Evolutionary conservation across 2,113 vertebrate species (phyloP), one percentile per base, ranked within the genome.

Genomic region (Nibea coibor): DNA sequence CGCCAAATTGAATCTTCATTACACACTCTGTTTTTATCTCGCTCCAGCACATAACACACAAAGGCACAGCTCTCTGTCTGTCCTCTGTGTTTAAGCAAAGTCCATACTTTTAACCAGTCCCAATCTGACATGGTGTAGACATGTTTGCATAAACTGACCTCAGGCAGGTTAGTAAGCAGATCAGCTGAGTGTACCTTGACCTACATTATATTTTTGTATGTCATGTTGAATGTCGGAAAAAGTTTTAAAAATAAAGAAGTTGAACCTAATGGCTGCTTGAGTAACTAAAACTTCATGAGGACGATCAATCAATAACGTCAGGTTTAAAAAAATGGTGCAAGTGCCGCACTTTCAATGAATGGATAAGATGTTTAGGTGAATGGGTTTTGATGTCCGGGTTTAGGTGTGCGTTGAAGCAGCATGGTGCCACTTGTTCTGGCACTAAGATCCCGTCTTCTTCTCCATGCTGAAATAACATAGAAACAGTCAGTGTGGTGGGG

Each of bases 371-470:
- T 81, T 77, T 66, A 48, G 81, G 70, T 72, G 58, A 11, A 51
- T 12, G 43, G 51, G 66, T 74, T 81, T 28, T 47, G 28, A 80
- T 81, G 67, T 75, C 24, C 76, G 45, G 42, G 56, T 81, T 77
- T 53, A 72, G 69, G 43, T 16, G 26, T 58, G 62, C 58, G 67
- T 56, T 51, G 28, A 43, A 72, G 71, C 57, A 83, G 62, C 57
- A 54, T 3, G 45, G 70, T 24, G 26, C 47, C 61, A 43, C 48
- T 74, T 28, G 3, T 3, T 64, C 53, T 45, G 45, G 31, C 72
- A 84, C 79, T 92, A 90, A 47, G 91, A 92, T 20, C 2, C 22
- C 1, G 5, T 58, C 88, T 94, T 95, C 81, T 95, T 94, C 89
- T 93, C 92, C 86, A 95, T 80, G 65, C 94, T 95, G 90, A 78